Base-by-base conservation (phyloP, 2,797 vertebrate species). In the Mormyrus proboscirostris region DNA sequence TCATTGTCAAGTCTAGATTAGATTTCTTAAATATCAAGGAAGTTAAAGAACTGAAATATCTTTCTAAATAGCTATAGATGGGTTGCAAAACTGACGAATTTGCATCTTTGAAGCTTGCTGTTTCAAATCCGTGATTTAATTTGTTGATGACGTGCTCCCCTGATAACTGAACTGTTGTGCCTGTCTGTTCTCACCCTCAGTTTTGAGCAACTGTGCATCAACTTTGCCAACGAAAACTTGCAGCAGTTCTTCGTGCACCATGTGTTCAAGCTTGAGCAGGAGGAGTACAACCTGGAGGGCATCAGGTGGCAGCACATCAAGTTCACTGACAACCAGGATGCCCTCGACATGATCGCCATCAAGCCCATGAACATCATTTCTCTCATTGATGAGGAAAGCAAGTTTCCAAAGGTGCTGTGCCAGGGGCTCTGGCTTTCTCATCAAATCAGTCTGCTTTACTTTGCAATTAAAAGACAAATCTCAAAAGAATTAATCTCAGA, bases 301-400 rank as follows among this genome's bases (percentile, higher is more conserved):
- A 99, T 99, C 90, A 97, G 97, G 95, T 99, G 98, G 98, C 96
- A 98, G 92, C 98, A 99, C 95, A 99, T 99, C 0, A 97, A 99
- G 95, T 99, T 99, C 95, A 99, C 98, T 0, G 98, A 99, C 94
- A 99, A 99, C 95, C 98, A 99, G 95, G 98, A 99, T 0, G 97
- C 98, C 0, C 95, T 99, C 92, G 98, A 99, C 93, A 98, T 99
- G 98, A 99, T 99, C 22, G 98, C 98, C 93, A 97, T 98, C 94
- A 98, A 98, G 89, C 98, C 98, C 89, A 99, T 99, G 98, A 99
- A 99, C 92, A 98, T 99, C 94, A 98, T 99, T 94, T 99, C 98
- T 0, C 98, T 99, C 92, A 99, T 99, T 0, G 98, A 99, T 0
- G 98, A 99, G 93, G 98, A 99, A 92, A 99, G 98, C 96, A 97